Conservation (phyloP, 2,113 vertebrate species). For the Elaphurus davidianus region DNA sequence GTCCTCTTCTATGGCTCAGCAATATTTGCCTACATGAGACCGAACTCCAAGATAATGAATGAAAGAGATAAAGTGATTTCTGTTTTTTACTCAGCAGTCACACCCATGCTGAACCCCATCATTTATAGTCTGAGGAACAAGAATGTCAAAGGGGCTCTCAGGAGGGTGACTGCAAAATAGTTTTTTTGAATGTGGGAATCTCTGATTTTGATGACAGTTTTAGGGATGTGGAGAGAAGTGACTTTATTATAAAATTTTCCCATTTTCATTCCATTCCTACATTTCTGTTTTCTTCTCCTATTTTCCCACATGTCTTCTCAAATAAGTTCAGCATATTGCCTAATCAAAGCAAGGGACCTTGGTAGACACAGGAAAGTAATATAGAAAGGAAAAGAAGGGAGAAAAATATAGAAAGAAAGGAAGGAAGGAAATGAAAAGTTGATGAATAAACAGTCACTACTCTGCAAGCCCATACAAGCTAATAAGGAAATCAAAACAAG, state of each 20-base stretch:
- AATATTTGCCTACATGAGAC: constrained; percentile 74
- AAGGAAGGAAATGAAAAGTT: background rate
- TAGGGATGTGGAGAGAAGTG: background rate
- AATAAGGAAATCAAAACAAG: background rate
- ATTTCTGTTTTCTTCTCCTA: background rate
- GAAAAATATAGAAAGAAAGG: background rate
- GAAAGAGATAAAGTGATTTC: constrained; percentile 67
- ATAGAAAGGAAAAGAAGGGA: background rate
- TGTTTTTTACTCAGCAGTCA: constrained; percentile 70
- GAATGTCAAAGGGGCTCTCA: constrained; percentile 67
- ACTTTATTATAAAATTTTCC: background rate
- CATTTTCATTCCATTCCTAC: background rate
- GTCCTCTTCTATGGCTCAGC: constrained; percentile 63
- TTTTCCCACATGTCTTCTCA: background rate
- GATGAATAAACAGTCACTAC: background rate
- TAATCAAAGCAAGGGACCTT: background rate
- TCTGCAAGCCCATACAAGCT: background rate
- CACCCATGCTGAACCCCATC: constrained; percentile 72
- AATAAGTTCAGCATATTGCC: background rate
- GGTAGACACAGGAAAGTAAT: background rate
- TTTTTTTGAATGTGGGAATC: background rate
- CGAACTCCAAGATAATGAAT: constrained; percentile 58
- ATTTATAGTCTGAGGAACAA: constrained; percentile 43
- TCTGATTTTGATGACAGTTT: background rate
- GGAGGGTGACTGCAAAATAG: constrained; percentile 9